Evolutionary conservation across 2,797 vertebrate genomes (phyloP).

Genomic region (Takifugu ocellatus): DNA sequence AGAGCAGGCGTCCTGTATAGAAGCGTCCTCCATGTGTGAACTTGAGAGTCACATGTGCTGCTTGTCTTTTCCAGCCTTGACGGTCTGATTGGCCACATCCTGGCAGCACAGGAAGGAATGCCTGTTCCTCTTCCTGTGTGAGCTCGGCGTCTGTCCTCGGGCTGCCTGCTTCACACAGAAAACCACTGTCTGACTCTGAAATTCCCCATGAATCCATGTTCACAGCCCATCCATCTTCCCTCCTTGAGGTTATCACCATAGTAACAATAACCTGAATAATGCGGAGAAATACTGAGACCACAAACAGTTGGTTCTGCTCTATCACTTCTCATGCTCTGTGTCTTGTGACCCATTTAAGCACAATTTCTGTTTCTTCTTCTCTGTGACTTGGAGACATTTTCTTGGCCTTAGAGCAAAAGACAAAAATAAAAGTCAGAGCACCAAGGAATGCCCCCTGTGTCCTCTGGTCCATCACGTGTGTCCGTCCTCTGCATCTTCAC

Average conservation of each 20-base stretch:
- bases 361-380: slow-evolving; percentile 44
- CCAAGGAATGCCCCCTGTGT: slow-evolving; percentile 28
- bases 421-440: slow-evolving; percentile 28
- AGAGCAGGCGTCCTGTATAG: not conserved
- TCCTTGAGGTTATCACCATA: slow-evolving; percentile 39
- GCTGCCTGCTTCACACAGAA: slow-evolving; percentile 54
- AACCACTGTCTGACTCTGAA: slow-evolving; percentile 50
- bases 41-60: not conserved
- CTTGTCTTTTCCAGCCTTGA: slow-evolving; percentile 4
- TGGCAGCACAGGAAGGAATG: slow-evolving; percentile 22
- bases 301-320: slow-evolving; percentile 46
- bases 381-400: slow-evolving; percentile 31
- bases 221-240: not conserved
- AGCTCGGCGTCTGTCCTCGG: slow-evolving; percentile 61
- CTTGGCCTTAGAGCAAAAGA: slow-evolving; percentile 27
- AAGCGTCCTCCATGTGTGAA: not conserved
- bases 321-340: slow-evolving; percentile 55
- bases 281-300: slow-evolving; percentile 39
- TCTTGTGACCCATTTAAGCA: slow-evolving; percentile 63
- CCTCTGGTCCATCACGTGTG: slow-evolving; percentile 23
- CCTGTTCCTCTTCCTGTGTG: not conserved
- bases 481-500: not conserved
- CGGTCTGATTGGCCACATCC: slow-evolving; percentile 16
- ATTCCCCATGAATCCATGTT: slow-evolving; percentile 62
- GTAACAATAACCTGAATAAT: slow-evolving; percentile 51